A percentile compares a stretch with the other conserved stretches of the same genome.
Evolutionary conservation across 1,140 invertebrate species (phyloP).

Genomic region (Monomorium pharaonis): DNA sequence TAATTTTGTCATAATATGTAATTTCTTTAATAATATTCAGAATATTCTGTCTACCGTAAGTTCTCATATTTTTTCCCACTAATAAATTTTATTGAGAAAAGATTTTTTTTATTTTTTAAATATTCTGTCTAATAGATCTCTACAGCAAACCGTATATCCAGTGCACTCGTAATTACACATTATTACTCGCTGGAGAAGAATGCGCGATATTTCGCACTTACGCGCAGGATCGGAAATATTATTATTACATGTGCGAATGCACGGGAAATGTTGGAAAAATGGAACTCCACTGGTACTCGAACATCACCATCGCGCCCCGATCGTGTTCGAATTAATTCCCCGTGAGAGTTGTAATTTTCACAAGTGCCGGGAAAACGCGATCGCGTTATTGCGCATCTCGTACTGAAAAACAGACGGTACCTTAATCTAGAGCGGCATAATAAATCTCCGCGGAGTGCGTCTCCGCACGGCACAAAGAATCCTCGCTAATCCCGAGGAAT

Average conservation of each 20-base stretch:
- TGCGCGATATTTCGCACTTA: conserved; percentile 33
- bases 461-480: conserved; percentile 41
- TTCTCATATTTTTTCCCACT: neutral
- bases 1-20: neutral
- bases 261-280: conserved; percentile 30
- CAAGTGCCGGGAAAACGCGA: conserved; percentile 23
- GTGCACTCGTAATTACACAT: conserved; percentile 15
- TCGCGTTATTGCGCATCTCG: conserved; percentile 27
- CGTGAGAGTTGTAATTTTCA: conserved; percentile 53
- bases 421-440: conserved; percentile 49
- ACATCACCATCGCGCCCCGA: conserved; percentile 3
- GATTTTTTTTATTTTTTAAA: conserved; percentile 3
- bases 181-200: conserved; percentile 10
- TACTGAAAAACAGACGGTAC: conserved; percentile 43
- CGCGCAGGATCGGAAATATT: conserved; percentile 22
- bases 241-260: conserved; percentile 22
- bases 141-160: neutral
- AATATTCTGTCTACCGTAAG: neutral
- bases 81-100: neutral
- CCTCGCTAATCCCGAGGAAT: conserved; percentile 51
- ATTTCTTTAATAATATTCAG: neutral
- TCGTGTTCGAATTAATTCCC: conserved; percentile 56
- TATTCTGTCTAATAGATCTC: conserved; percentile 18
- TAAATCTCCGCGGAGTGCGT: conserved; percentile 44
- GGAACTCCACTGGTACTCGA: neutral